Base-by-base conservation (phyloP, 2,113 vertebrate species). In the Dinomys branickii region DNA sequence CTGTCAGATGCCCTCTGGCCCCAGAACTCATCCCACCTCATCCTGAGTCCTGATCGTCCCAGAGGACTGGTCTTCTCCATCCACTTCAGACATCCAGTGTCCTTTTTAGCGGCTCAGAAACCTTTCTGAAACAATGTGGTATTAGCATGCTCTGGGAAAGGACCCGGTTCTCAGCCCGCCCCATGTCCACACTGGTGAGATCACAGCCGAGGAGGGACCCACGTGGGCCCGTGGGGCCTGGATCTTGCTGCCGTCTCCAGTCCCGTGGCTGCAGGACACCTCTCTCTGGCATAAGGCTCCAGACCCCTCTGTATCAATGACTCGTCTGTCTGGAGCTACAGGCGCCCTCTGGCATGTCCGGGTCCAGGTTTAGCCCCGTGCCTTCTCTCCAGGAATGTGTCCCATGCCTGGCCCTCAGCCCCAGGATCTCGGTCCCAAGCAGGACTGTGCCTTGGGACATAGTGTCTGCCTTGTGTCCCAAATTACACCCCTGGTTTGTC, bases 1-100 rank as follows among this genome's bases (percentile, higher is more conserved):
- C 82, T 8, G 16, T 94, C 50, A 22, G 82, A 85, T 0, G 85
- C 95, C 98, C 98, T 61, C 69, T 44, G 96, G 97, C 87, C 77
- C 86, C 58, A 84, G 94, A 97, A 56, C 94, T 97, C 26, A 28
- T 35, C 93, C 22, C 82, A 69, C 88, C 96, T 95, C 54, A 7
- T 63, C 90, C 94, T 1, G 0, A 97, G 59, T 41, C 94, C 94
- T 90, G 41, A 0, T 38, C 50, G 52, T 54, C 9, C 41, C 52
- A 1, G 22, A 67, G 78, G 83, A 50, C 92, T 94, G 4, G 67
- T 80, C 96, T 90, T 84, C 96, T 85, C 91, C 65, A 7, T 7
- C 95, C 85, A 9, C 30, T 92, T 88, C 78, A 78, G 9, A 94
- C 83, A 69, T 47, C 58, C 94, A 81, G 94, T 94, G 35, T 47